Percentiles rank a stretch among this genome's conserved stretches.
Evolutionary conservation across 1,140 invertebrate genomes (phyloP).

Genomic region (Caenorhabditis brenneri): DNA sequence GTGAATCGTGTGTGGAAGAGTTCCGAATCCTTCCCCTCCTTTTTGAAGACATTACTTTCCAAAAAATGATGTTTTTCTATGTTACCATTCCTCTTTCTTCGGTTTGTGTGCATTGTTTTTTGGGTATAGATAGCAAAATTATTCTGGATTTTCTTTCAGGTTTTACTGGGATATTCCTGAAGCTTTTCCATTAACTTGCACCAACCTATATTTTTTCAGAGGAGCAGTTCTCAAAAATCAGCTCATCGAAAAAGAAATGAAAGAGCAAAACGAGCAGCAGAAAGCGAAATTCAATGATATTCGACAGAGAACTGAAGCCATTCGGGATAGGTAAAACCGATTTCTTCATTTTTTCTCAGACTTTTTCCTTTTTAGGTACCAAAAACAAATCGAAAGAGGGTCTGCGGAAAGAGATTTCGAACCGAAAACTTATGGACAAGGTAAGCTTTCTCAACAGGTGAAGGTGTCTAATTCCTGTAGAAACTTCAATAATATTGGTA

Average conservation of each 20-base stretch:
- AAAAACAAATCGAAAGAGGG: constrained; percentile 52
- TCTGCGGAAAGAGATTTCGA: constrained; percentile 48
- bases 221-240: constrained; percentile 70
- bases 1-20: not conserved
- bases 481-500: not conserved
- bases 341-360: no score
- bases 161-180: no score
- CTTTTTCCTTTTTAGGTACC: constrained; percentile 47
- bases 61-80: no score
- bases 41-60: not conserved
- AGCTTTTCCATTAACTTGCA: no score
- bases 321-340: constrained; percentile 64
- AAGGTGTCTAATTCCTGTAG: not conserved
- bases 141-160: no score
- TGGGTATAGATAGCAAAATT: no score
- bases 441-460: constrained; percentile 52
- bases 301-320: constrained; percentile 62
- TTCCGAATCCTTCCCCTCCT: not conserved
- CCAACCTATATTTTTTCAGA: no score
- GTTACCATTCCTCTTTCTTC: not conserved
- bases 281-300: constrained; percentile 67
- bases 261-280: constrained; percentile 68
- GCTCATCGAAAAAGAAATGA: constrained; percentile 70
- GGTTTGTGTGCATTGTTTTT: constrained; percentile 13
- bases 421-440: constrained; percentile 69